phyloP scores from a whole-genome alignment of 2,113 vertebrate species.

The Aegotheles bennettii region DNA sequence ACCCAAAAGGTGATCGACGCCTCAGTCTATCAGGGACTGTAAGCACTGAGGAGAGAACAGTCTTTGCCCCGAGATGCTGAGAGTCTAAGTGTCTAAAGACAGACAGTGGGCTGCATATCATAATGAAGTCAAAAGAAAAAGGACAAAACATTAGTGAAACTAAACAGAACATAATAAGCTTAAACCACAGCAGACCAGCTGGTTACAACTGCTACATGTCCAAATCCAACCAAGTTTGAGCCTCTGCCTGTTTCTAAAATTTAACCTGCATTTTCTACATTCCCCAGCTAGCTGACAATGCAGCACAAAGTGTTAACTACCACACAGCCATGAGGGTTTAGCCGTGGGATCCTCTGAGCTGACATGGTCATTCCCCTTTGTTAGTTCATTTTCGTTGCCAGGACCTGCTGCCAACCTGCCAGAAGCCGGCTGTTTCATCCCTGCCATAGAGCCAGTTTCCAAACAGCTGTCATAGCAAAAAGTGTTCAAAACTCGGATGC shows the following conservation, averaged over 20 bases:
- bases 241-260: not conserved
- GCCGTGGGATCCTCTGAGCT: not conserved
- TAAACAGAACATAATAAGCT: not conserved
- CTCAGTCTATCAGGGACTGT: not conserved
- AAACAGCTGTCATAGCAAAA: constrained; percentile 27
- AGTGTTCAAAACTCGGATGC: not conserved
- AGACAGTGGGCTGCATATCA: not conserved
- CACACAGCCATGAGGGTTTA: not conserved
- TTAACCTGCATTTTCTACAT: not conserved
- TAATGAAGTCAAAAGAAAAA: not conserved
- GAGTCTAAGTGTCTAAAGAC: not conserved
- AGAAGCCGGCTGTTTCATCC: not conserved
- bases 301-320: not conserved
- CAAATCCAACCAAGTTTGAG: not conserved
- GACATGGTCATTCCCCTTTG: not conserved
- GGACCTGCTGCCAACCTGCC: constrained; percentile 9
- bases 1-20: not conserved
- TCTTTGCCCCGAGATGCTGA: not conserved
- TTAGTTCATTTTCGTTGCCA: not conserved
- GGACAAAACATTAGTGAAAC: not conserved
- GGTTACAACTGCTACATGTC: not conserved
- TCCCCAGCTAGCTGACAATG: not conserved
- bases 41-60: accelerated
- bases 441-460: not conserved
- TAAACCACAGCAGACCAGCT: not conserved